Base-by-base conservation (phyloP, 2,888 invertebrate species). In the Metacarcinus magister region DNA sequence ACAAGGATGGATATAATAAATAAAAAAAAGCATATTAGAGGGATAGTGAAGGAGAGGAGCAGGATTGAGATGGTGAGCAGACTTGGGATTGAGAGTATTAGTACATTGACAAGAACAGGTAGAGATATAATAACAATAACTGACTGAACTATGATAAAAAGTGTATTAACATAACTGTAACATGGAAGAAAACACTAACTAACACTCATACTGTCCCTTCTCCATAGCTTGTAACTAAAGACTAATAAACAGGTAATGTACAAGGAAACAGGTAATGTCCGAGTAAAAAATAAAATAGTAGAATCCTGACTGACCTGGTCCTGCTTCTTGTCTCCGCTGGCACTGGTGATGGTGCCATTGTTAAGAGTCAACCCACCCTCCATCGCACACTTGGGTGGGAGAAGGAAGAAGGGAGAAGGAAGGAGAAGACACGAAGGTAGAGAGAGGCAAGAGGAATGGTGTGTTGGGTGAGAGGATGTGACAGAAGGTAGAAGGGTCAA, bases 311-410 rank as follows among this genome's bases (percentile, higher is more conserved):
- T 60, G 3, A 95, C 95, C 93, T 95, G 95, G 44, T 95, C 95
- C 44, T 95, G 95, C 39, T 93, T 95, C 93, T 95, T 95, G 46
- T 95, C 95, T 60, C 95, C 95, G 39, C 46, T 93, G 28, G 95
- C 95, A 93, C 95, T 95, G 67, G 23, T 39, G 48, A 94, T 39
- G 90, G 90, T 60, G 32, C 89, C 94, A 39, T 39, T 90, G 44
- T 94, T 94, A 43, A 94, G 54, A 44, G 87, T 87, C 32, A 39
- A 32, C 3, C 39, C 39, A n/a, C 87, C 87, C 87, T 87, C 87
- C 87, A 87, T 87, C 16, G n/a, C 39, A 87, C 87, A 87, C 87
- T 39, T 16, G 87, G 32, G 87, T 39, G 32, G 87, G 39, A 19
- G 87, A 87, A 39, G 39, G 16, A 23, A 23, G 67, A 8, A 67